These are phyloP conservation scores for Drosophila kurseongensis DNA, from an alignment of 1,140 invertebrate genomes.

Conservation along the genomic window DNA sequence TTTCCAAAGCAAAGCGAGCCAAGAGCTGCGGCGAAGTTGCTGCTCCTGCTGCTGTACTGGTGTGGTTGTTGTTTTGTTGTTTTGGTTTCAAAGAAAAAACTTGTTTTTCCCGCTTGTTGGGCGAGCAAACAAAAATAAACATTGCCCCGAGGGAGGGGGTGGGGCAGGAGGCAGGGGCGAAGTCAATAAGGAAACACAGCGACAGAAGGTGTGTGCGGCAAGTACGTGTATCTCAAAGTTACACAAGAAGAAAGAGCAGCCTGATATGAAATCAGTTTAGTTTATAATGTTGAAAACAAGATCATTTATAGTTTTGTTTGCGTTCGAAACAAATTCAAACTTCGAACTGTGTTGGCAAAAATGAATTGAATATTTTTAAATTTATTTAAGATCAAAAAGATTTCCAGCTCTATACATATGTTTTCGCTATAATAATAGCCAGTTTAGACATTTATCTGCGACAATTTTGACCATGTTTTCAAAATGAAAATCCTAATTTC, in stretches of 20 bases:
- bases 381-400: no score
- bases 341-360: no score
- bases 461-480: no score
- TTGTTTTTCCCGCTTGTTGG: constrained; percentile 77
- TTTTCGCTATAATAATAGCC: no score
- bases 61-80: constrained; percentile 42
- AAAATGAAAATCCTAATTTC: not conserved
- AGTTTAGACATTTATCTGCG: no score
- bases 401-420: no score
- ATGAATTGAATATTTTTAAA: no score
- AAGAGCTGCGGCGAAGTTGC: constrained; percentile 56
- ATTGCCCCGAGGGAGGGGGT: constrained; percentile 55
- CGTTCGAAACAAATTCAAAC: no score
- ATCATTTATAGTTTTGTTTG: no score
- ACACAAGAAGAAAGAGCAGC: constrained; percentile 17
- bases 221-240: constrained; percentile 73
- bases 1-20: constrained; percentile 33
- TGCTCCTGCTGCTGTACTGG: constrained; percentile 23
- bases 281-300: not conserved
- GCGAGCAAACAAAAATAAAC: constrained; percentile 78
- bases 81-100: constrained; percentile 60
- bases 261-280: not conserved
- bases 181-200: constrained; percentile 70
- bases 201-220: constrained; percentile 56
- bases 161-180: constrained; percentile 7